Base-by-base conservation (phyloP, 2,888 invertebrate species). In the Noctua comes region DNA sequence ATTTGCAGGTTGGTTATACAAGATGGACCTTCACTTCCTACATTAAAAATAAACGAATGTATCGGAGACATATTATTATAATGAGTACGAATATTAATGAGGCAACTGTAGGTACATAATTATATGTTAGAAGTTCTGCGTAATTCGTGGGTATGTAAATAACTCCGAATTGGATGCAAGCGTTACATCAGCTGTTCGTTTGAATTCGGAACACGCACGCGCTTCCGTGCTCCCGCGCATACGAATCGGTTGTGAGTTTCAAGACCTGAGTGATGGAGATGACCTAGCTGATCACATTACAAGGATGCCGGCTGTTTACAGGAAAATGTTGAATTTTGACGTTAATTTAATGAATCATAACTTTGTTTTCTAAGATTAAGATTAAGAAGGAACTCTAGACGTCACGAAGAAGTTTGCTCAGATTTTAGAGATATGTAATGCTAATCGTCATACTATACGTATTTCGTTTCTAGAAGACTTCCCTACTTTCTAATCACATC, bases 141-240 rank as follows among this genome's bases (percentile, higher is more conserved):
- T 87, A 88, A 88, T 85, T 85, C 76, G 81, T 84, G 73, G 54
- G 76, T 83, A 90, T 86, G 87, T 89, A 84, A 89, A 86, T 85
- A 82, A 74, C 57, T 83, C 77, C 65, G 85, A 84, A 88, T 88
- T 85, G 43, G 54, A 77, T 86, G 75, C 77, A 83, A 66, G 70
- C 82, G 88, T 94, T 93, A 93, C 93, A 92, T 93, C 92, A 93
- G 91, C 83, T 81, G 82, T 82, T 87, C 64, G 65, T 83, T 73
- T 82, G 68, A 86, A 94, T 93, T 92, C 91, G 46, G 68, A 78
- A 76, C 91, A 90, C 89, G 91, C 87, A 80, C 71, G 74, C 54
- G 80, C 88, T 93, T 94, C 93, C 93, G 93, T 80, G 91, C 89
- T 86, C 77, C 81, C 68, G 73, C 83, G 92, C 92, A 95, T 95